Base-by-base conservation (phyloP, 2,113 vertebrate genomes). In the Phodopus roborovskii region DNA sequence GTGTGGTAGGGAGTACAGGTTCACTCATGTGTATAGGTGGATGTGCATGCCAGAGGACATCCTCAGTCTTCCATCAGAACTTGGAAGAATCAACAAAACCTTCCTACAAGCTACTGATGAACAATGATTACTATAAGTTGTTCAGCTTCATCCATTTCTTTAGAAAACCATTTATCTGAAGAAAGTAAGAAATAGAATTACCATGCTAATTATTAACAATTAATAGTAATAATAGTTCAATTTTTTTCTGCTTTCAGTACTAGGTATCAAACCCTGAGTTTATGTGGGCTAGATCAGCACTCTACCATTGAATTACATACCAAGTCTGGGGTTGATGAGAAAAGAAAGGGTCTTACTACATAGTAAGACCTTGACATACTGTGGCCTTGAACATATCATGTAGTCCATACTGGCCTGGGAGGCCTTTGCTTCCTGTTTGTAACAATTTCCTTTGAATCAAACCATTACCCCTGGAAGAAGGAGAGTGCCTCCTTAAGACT, bases 181-280 rank as follows among this genome's bases (percentile, higher is more conserved):
- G 36, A 95, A 95, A 95, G 88, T 42, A 90, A 83, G 36, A 88
- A 90, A 88, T 79, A 94, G 3, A 84, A 82, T 94, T 15, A 9
- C 3, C 36, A 82, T 26, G 12, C 3, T 60, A 82, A 39, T 82
- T 66, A 36, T 70, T 39, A 90, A 26, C 0, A 94, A 17, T 86
- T 71, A 30, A 13, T 88, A 36, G 22, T 64, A n/a, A 50, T 66
- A 87, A 96, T 73, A 88, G 71, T 45, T 84, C n/a, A 62, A 62
- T 42, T 17, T 42, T 48, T 45, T 58, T 75, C n/a, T 83, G 22
- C 22, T 60, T 30, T 60, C 16, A 11, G 26, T 64, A 75, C n/a
- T 89, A 45, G 2, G n/a, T 10, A 64, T 77, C n/a, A 64, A 90
- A 17, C 7, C 28, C 19, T 45, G 6, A 24, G 13, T 39, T 6